phyloP scores from a whole-genome alignment of 2,888 invertebrate genomes.

The Lithophane semibrunnea region DNA sequence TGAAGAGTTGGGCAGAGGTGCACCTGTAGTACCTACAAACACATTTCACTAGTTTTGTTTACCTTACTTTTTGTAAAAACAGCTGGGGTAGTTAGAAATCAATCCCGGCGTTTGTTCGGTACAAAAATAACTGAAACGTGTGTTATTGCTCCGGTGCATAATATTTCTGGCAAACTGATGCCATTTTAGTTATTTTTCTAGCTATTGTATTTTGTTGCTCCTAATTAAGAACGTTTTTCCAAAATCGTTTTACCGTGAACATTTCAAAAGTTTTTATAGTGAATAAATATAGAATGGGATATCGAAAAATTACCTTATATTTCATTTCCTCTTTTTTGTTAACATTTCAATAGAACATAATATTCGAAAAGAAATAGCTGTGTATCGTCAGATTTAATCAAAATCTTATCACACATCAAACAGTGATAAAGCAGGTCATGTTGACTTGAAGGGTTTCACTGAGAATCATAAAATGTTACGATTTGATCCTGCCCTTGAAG shows the following conservation, averaged over 20 bases:
- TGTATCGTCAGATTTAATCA: slow-evolving; percentile 28
- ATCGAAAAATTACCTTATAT: slow-evolving; percentile 19
- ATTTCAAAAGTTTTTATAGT: background rate
- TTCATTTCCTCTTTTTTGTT: slow-evolving; percentile 38
- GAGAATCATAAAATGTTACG: slow-evolving; percentile 17
- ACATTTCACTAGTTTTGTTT: background rate
- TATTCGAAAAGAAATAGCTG: slow-evolving; percentile 25
- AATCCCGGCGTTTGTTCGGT: background rate
- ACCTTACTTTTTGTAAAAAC: background rate
- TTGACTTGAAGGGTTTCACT: slow-evolving; percentile 6
- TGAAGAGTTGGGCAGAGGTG: no score
- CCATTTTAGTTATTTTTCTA: background rate
- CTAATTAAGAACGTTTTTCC: background rate
- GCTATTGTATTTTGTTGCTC: background rate
- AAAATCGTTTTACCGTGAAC: background rate
- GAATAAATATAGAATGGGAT: background rate
- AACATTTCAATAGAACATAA: slow-evolving; percentile 22
- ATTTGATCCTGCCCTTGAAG: slow-evolving; percentile 14
- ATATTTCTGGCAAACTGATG: background rate
- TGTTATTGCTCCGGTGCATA: background rate
- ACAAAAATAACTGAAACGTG: background rate
- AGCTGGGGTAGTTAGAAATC: background rate
- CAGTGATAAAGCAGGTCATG: slow-evolving; percentile 32
- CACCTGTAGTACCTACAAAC: background rate
- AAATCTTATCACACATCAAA: slow-evolving; percentile 37